Conservation (phyloP, 2,113 vertebrate species). For the Regulus satrapa region DNA sequence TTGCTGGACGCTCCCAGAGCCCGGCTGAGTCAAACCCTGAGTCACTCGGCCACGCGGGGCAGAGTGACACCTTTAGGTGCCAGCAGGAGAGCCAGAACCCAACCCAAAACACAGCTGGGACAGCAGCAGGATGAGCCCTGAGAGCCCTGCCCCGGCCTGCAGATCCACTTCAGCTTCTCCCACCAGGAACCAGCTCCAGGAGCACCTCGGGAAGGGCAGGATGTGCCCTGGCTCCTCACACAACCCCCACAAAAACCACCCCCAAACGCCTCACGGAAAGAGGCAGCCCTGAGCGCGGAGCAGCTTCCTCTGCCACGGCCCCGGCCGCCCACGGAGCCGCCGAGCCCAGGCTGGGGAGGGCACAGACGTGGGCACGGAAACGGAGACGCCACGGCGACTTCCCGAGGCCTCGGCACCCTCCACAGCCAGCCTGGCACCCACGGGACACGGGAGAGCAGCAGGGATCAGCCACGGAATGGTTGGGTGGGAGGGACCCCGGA, state of each 20-base stretch:
- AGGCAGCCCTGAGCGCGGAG: too few species aligned
- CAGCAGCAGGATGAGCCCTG: accelerated
- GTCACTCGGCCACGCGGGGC: background rate
- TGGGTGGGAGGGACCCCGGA: background rate
- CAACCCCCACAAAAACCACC: background rate
- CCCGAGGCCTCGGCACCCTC: accelerated
- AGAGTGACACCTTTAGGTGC: accelerated
- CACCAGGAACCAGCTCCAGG: background rate
- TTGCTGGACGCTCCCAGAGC: background rate
- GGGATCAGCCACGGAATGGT: accelerated
- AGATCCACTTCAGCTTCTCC: background rate
- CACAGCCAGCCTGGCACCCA: accelerated
- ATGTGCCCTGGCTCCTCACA: background rate
- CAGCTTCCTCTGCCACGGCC: background rate
- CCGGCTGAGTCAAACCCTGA: background rate
- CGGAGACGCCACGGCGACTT: background rate
- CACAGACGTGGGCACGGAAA: background rate
- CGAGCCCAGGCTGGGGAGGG: background rate
- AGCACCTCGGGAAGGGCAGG: background rate
- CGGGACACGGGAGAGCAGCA: background rate
- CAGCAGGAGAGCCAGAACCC: background rate
- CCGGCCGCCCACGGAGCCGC: background rate
- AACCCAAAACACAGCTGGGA: accelerated
- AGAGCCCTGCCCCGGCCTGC: background rate
- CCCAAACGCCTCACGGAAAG: background rate